Evolutionary conservation across 2,888 invertebrate species (phyloP).

Genomic region (Lordiphosa fenestrarum): DNA sequence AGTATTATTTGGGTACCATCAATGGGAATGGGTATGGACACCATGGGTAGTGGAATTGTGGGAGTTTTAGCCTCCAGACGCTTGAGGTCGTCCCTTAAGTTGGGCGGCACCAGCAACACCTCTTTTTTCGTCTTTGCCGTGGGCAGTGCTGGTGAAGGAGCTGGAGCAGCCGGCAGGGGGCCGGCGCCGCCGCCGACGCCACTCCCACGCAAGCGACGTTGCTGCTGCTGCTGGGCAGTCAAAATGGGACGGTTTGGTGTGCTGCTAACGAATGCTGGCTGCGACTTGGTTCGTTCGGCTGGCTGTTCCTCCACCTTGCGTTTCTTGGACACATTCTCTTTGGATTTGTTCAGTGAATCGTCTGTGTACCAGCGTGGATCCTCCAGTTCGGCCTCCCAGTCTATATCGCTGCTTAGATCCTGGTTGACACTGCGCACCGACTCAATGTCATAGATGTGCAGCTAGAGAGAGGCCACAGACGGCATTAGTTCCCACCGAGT

Average conservation of each 20-base stretch:
- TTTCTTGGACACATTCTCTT: constrained; percentile 54
- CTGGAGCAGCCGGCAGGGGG: no score
- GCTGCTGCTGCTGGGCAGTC: constrained; percentile 11
- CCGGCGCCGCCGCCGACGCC: no score
- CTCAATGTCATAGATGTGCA: constrained; percentile 62
- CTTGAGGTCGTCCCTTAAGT: constrained; percentile 22
- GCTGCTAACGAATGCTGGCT: constrained; percentile 2
- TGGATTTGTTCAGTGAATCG: constrained; percentile 42
- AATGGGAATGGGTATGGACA: constrained; percentile 29
- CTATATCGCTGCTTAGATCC: constrained; percentile 40
- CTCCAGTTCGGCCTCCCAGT: constrained; percentile 70
- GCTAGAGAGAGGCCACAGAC: constrained; percentile 31
- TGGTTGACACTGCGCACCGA: constrained; percentile 39
- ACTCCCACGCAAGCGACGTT: no score
- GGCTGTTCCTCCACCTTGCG: background rate
- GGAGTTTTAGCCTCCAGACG: constrained; percentile 10
- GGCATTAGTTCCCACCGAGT: no score
- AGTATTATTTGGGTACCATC: constrained; percentile 64
- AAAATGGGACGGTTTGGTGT: constrained; percentile 2
- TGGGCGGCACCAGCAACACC: constrained; percentile 13
- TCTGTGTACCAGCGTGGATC: constrained; percentile 75
- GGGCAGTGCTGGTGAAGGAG: background rate
- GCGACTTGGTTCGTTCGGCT: background rate
- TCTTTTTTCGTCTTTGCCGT: constrained; percentile 18
- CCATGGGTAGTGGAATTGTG: constrained; percentile 15